Percentiles rank a stretch among this genome's conserved stretches.
These are phyloP conservation scores for Microvelia longipes DNA, from an alignment of 1,140 invertebrate genomes.

Conservation along the genomic window DNA sequence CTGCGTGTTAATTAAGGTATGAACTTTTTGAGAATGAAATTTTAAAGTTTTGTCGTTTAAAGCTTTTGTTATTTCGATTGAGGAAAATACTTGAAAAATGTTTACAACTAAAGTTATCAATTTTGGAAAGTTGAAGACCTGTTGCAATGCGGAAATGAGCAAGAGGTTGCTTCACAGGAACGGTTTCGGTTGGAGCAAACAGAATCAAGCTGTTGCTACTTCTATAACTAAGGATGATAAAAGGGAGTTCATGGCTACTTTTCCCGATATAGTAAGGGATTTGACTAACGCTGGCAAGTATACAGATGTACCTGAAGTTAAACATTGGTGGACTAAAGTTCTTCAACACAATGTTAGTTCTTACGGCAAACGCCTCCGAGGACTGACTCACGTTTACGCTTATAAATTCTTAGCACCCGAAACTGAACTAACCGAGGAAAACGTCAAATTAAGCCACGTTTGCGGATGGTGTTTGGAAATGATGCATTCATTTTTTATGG, in stretches of 20 bases:
- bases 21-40: too few relatives aligned
- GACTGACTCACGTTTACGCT: constrained; percentile 59
- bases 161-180: background rate
- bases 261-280: constrained; percentile 69
- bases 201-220: background rate
- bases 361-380: constrained; percentile 61
- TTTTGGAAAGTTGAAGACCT: background rate
- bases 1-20: too few relatives aligned
- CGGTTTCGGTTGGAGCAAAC: background rate
- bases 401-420: constrained; percentile 50
- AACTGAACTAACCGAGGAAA: constrained; percentile 52
- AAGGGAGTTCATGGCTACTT: constrained; percentile 68
- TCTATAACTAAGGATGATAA: constrained; percentile 50
- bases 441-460: constrained; percentile 60
- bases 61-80: too few relatives aligned
- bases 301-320: constrained; percentile 45
- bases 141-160: background rate
- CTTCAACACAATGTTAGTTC: constrained; percentile 64
- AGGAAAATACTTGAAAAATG: too few relatives aligned
- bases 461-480: constrained; percentile 91
- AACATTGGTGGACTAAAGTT: constrained; percentile 62
- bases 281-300: constrained; percentile 56
- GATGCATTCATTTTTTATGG: constrained; percentile 74
- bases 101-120: background rate
- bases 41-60: too few relatives aligned